Base-by-base conservation (phyloP, 1,140 invertebrate species). In the Rhyacophila brunnea region DNA sequence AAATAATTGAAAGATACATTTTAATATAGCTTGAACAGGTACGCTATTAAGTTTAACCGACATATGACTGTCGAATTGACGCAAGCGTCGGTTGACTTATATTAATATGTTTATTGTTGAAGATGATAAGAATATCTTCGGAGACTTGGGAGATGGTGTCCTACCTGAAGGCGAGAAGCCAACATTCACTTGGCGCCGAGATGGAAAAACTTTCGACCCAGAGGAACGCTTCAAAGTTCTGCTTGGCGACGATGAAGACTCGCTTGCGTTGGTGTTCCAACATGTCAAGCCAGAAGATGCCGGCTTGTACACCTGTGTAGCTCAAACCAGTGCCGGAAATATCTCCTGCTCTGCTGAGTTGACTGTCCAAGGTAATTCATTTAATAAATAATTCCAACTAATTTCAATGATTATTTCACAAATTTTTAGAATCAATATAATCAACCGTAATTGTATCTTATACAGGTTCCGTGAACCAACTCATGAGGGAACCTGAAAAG, bases 151-250 rank as follows among this genome's bases (percentile, higher is more conserved):
- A 0, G 84, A 87, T 47, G 81, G 81, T 2, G 80, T 79, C 17
- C 75, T 89, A 23, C 82, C 87, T 45, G 85, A 87, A 23, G 90
- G 91, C 9, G 86, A 89, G 70, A 89, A 90, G 64, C 86, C 93
- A 0, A 81, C 85, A 18, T 96, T 97, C 73, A 81, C 83, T 45
- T 98, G 95, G 95, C 89, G 92, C 60, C 86, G 91, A 59, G 93
- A 97, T 74, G 95, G 95, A 1, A 81, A 87, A 58, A 83, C 88
- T 7, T 94, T 96, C 68, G 90, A 95, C 69, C 92, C 94, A 2
- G 91, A 93, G 69, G 93, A 96, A 68, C 84, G 93, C 51, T 96
- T 96, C 71, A 95, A 97, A 74, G 93, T 98, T 13, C 76, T 95
- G 6, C 90, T 95, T 68, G 89, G 91, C 62, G 92, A 95, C 65